phyloP scores from a whole-genome alignment of 37 sponge, comb jelly and placozoan genomes.

The Chondrosia reniformis region DNA sequence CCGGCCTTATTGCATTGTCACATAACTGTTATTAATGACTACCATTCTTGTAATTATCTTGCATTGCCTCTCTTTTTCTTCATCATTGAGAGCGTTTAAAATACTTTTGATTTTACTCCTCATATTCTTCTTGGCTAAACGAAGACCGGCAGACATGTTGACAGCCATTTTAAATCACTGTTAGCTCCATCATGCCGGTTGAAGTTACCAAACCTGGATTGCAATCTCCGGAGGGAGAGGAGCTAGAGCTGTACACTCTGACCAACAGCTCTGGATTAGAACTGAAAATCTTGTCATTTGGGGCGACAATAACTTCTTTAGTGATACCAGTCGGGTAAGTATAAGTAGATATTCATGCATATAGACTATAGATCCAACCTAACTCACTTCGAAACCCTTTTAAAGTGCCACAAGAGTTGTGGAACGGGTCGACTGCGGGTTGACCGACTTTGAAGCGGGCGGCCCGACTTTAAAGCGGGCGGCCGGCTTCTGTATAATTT shows the following conservation, averaged over 20 bases:
- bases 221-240: not conserved
- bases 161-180: too few relatives aligned
- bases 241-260: constrained; percentile 6
- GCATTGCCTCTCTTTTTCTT: constrained; percentile 35
- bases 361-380: too few relatives aligned
- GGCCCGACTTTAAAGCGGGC: too few relatives aligned
- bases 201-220: too few relatives aligned
- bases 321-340: constrained; percentile 46
- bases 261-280: constrained; percentile 23
- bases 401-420: not conserved
- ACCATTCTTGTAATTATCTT: constrained; percentile 32
- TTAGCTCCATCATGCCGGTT: too few relatives aligned
- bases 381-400: not conserved
- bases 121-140: constrained; percentile 49
- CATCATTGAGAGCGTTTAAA: constrained; percentile 27
- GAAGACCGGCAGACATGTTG: constrained; percentile 5
- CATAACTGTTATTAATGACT: not conserved
- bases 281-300: constrained; percentile 30
- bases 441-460: too few relatives aligned
- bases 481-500: too few relatives aligned
- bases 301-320: constrained; percentile 53
- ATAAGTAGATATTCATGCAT: too few relatives aligned
- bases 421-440: not conserved
- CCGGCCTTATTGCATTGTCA: not conserved
- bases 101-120: constrained; percentile 35